Evolutionary conservation across 2,888 invertebrate species (phyloP), one percentile per base, ranked within the genome.

Genomic region (Folsomia manolachei): DNA sequence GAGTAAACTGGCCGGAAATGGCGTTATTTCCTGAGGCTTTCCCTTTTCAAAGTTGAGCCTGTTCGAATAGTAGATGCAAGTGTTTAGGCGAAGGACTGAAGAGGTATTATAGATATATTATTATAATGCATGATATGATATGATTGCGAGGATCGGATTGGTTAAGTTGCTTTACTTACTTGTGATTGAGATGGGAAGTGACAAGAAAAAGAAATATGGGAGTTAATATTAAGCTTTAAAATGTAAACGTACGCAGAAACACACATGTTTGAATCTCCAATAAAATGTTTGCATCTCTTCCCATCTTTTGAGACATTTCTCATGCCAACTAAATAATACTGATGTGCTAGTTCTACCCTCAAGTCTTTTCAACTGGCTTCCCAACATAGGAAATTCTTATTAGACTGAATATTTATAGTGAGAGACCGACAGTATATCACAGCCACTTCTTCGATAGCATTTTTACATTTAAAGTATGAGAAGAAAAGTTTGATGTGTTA

Each of bases 1-100:
- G n/a, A n/a, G n/a, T n/a, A n/a, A n/a, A 56, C 56, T 56, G 56
- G 19, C 56, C 51, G 56, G 56, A 56, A 56, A 56, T 56, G 11
- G 21, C 19, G 21, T 56, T 56, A 56, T 56, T 56, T 56, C 56
- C 56, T 18, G 39, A 39, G 39, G 7, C 39, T 39, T 39, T 39
- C 39, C 39, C 56, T n/a, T 56, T 7, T 19, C 14, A 39, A 56
- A 14, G 56, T 19, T 56, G 21, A n/a, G n/a, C n/a, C n/a, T n/a
- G n/a, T n/a, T n/a, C n/a, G n/a, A n/a, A n/a, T n/a, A n/a, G n/a
- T n/a, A n/a, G n/a, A n/a, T 56, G 21, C 21, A 56, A 19, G 56
- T n/a, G 18, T 51, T 11, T 18, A 56, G 11, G 21, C n/a, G 56
- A n/a, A 56, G 56, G 11, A 14, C 19, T 18, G 56, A 7, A 56